These are phyloP conservation scores for Valencia hispanica DNA, from an alignment of 2,797 vertebrate genomes.

Conservation along the genomic window DNA sequence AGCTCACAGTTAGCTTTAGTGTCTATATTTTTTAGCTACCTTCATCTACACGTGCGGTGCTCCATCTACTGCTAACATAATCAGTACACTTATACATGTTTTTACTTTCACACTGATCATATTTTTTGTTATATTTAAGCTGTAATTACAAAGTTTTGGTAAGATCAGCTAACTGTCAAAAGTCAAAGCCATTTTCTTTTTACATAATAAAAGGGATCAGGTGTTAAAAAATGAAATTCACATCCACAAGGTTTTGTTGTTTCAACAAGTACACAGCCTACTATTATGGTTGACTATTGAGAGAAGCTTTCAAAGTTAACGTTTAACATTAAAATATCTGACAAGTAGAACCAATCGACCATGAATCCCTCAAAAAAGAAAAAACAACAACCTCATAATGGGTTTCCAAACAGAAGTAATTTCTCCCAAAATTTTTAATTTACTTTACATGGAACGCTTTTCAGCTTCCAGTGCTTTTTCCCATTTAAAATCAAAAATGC, in stretches of 20 bases:
- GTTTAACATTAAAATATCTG: not conserved
- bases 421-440: not conserved
- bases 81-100: not conserved
- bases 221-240: not conserved
- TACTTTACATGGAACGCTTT: not conserved
- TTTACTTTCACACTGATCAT: not conserved
- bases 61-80: not conserved
- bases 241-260: not conserved
- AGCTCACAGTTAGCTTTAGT: rapidly evolving
- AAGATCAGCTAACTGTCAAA: not conserved
- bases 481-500: not conserved
- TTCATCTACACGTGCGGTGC: too few species aligned
- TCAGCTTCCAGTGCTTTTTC: not conserved
- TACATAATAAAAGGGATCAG: not conserved
- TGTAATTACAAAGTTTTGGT: not conserved
- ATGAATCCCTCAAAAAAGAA: not conserved
- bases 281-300: not conserved
- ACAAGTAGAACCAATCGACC: not conserved
- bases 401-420: not conserved
- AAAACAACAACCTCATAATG: not conserved
- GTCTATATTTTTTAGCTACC: not conserved
- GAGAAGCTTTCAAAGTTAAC: not conserved
- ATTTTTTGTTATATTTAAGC: not conserved
- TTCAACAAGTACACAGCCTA: not conserved
- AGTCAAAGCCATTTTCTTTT: not conserved